Evolutionary conservation across 2,113 vertebrate genomes (phyloP).

Genomic region (Chaenogobius annularis): DNA sequence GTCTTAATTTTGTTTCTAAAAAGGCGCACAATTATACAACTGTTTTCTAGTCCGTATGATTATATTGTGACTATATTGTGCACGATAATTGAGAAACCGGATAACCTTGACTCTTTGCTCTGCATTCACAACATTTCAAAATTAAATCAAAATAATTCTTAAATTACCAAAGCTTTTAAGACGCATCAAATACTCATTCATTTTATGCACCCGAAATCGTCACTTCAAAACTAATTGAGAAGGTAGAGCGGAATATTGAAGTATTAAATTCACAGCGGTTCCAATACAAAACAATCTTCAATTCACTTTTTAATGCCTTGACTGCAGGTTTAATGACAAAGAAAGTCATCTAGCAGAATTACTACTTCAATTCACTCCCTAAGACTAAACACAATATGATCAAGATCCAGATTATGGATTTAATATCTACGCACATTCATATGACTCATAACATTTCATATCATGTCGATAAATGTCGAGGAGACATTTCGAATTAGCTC

Average conservation of each 20-base stretch:
- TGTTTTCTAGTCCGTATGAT: too few relatives aligned
- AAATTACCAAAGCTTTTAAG: too few relatives aligned
- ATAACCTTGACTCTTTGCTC: too few relatives aligned
- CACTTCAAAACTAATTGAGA: background rate
- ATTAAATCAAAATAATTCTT: too few relatives aligned
- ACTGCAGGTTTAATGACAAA: background rate
- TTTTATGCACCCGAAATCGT: too few relatives aligned
- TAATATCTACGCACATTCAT: conserved; percentile 2
- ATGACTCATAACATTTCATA: background rate
- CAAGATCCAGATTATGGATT: conserved; percentile 2
- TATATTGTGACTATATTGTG: background rate
- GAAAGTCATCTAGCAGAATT: background rate
- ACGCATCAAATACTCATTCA: too few relatives aligned
- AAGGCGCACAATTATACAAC: too few relatives aligned
- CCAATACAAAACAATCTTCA: background rate
- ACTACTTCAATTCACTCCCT: background rate
- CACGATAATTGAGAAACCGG: too few relatives aligned
- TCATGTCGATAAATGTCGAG: background rate
- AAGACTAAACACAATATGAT: background rate
- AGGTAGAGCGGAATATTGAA: background rate
- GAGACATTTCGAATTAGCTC: background rate
- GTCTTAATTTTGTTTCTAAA: too few relatives aligned
- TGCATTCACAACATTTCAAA: background rate
- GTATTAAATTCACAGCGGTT: background rate
- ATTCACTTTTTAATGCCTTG: background rate